Conservation (phyloP, 2,797 vertebrate species). For the Pseudopleuronectes americanus region DNA sequence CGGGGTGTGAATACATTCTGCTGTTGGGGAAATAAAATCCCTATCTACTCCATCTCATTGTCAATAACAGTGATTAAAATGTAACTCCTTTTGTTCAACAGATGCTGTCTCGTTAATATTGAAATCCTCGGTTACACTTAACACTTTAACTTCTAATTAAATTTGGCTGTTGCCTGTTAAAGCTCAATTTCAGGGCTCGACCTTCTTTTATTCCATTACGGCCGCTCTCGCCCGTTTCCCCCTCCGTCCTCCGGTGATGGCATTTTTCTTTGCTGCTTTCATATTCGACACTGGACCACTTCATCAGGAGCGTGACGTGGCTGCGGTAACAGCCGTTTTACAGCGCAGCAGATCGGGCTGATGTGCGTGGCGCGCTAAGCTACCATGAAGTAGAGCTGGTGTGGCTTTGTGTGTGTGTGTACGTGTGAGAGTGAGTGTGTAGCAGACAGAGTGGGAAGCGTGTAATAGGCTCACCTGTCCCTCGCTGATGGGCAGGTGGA, state of each 20-base stretch:
- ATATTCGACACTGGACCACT: conserved; percentile 63
- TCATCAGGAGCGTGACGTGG: conserved; percentile 68
- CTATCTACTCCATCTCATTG: too few relatives aligned
- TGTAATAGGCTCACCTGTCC: conserved; percentile 78
- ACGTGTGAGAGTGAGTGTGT: conserved; percentile 30
- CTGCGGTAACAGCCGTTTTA: conserved; percentile 75
- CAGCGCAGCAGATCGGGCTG: conserved; percentile 65
- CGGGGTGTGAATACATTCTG: background rate
- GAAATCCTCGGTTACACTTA: conserved; percentile 1
- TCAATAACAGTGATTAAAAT: background rate
- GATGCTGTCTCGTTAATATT: background rate
- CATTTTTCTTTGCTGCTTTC: conserved; percentile 32
- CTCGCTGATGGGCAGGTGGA: conserved; percentile 74
- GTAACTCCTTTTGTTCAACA: conserved; percentile 2
- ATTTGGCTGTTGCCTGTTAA: background rate
- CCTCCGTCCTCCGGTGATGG: conserved; percentile 4
- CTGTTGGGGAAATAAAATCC: background rate
- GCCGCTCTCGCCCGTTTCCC: background rate
- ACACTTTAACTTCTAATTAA: background rate
- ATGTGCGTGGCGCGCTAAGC: conserved; percentile 69
- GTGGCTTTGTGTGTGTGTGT: conserved; percentile 9
- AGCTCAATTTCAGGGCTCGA: background rate
- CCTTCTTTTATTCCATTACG: conserved; percentile 11
- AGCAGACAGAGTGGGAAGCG: conserved; percentile 61
- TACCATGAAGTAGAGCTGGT: conserved; percentile 56